Evolutionary conservation across 2,888 invertebrate genomes (phyloP).

Genomic region (Chloromyia formosa): DNA sequence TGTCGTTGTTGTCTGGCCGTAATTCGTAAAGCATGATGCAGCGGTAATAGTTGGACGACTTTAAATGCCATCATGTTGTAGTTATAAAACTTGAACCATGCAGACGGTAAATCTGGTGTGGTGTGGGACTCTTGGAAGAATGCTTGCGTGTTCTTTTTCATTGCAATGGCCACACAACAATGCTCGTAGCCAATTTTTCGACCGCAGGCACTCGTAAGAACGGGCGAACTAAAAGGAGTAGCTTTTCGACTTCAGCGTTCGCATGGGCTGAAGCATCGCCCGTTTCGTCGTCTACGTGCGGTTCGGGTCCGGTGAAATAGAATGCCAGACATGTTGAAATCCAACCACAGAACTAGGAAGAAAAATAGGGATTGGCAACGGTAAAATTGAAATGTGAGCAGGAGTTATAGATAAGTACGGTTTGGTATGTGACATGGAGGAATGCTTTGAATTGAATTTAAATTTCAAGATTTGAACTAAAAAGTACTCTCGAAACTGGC

Average conservation of each 20-base stretch:
- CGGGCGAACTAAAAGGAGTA: background rate
- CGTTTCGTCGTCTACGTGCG: too few relatives aligned
- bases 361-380: background rate
- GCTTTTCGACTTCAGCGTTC: background rate
- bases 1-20: slow-evolving; percentile 22
- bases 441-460: background rate
- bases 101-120: background rate
- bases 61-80: background rate
- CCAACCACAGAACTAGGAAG: background rate
- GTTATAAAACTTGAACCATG: background rate
- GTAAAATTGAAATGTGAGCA: background rate
- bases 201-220: background rate
- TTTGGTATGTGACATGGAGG: background rate
- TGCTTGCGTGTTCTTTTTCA: background rate
- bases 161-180: background rate
- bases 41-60: background rate
- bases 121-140: background rate
- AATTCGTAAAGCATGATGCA: slow-evolving; percentile 20
- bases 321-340: background rate
- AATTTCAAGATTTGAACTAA: background rate
- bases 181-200: background rate
- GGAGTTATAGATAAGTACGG: background rate
- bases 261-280: background rate
- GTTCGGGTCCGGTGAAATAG: background rate
- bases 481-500: too few relatives aligned